Percentiles rank a stretch among this genome's conserved stretches.
These are phyloP conservation scores for Peromyscus polionotus DNA, from an alignment of 2,113 vertebrate genomes.

Conservation along the genomic window DNA sequence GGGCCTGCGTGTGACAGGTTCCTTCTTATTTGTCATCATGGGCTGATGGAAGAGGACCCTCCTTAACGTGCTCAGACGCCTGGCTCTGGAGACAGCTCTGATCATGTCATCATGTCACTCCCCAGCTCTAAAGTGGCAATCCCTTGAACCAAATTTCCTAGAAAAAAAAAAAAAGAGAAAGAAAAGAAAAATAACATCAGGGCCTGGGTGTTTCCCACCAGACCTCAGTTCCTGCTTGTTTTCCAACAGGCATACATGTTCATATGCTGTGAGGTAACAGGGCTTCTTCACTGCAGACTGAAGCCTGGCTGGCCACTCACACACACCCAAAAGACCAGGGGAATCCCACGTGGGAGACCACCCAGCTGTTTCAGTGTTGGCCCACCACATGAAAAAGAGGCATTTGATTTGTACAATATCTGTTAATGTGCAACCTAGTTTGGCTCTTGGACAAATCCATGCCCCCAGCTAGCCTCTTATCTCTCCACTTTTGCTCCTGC, in stretches of 20 bases:
- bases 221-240: neutral
- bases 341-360: neutral
- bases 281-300: neutral
- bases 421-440: neutral
- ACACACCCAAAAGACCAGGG: neutral
- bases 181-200: neutral
- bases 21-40: constrained; percentile 75
- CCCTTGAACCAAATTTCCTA: constrained; percentile 64
- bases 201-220: neutral
- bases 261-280: neutral
- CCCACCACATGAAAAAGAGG: neutral
- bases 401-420: neutral
- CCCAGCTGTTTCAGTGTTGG: neutral
- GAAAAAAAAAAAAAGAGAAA: too few species aligned
- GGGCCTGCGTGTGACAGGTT: constrained; percentile 79
- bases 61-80: constrained; percentile 58
- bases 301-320: neutral
- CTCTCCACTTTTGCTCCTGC: neutral
- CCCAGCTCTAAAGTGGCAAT: constrained; percentile 52
- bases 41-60: constrained; percentile 35
- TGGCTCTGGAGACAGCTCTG: constrained; percentile 70
- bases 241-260: neutral
- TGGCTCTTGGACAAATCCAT: neutral
- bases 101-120: constrained; percentile 20
- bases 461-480: constrained; percentile 6